Evolutionary conservation across 2,797 vertebrate genomes (phyloP).

Genomic region (Columba guinea): DNA sequence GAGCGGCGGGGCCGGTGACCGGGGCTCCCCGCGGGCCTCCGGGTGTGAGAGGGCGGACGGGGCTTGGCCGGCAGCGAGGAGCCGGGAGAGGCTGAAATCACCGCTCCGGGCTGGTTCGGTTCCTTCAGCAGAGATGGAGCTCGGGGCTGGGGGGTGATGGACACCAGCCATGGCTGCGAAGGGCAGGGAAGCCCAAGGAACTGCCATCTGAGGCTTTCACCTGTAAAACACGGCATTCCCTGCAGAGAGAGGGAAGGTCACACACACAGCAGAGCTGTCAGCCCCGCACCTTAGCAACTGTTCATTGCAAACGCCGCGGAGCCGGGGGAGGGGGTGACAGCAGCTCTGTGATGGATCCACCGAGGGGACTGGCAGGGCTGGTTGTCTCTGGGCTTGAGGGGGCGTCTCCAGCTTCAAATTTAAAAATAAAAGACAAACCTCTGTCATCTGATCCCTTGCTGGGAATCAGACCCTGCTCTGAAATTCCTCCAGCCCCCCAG

Average conservation of each 20-base stretch:
- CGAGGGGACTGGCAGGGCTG: not conserved
- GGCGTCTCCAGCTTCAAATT: not conserved
- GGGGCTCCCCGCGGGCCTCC: no score
- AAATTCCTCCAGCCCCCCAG: not conserved
- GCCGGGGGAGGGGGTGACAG: not conserved
- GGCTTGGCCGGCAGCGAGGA: no score
- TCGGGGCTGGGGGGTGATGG: not conserved
- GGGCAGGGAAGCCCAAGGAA: not conserved
- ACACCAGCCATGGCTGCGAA: not conserved
- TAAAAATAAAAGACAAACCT: not conserved
- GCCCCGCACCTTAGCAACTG: not conserved
- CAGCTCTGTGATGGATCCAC: not conserved
- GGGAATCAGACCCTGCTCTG: not conserved
- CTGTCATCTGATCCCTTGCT: not conserved
- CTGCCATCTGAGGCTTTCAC: fast-evolving
- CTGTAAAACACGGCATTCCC: fast-evolving
- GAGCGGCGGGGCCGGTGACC: no score
- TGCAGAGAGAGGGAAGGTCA: not conserved
- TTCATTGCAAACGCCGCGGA: fast-evolving
- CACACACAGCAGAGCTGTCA: fast-evolving
- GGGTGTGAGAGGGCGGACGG: no score
- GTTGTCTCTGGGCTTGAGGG: not conserved
- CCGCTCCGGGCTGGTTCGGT: no score
- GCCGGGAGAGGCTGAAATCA: no score
- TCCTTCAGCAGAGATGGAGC: not conserved